phyloP scores from a whole-genome alignment of 2,797 vertebrate genomes.

The Etheostoma perlongum region DNA sequence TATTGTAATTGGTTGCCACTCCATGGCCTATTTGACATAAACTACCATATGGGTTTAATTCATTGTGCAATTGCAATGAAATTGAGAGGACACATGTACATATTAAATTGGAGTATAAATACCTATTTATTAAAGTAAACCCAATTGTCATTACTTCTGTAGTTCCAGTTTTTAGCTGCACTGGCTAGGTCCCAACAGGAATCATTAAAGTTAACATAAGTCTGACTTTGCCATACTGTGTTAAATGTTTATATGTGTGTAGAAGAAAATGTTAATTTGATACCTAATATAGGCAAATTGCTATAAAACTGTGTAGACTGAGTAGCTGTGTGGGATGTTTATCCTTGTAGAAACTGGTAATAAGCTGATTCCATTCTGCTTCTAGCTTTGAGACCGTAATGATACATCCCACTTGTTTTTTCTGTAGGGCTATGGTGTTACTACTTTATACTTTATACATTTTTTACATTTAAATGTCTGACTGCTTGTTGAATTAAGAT shows the following conservation, averaged over 20 bases:
- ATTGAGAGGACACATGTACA: neutral
- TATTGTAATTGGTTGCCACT: neutral
- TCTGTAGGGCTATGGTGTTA: constrained; percentile 75
- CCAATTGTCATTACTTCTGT: neutral
- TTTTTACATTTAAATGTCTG: constrained; percentile 71
- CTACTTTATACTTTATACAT: constrained; percentile 66
- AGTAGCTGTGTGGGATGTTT: constrained; percentile 81
- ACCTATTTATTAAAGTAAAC: neutral
- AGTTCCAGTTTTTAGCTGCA: neutral
- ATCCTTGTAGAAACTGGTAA: constrained; percentile 84
- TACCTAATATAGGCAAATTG: constrained; percentile 79
- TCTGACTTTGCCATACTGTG: constrained; percentile 52
- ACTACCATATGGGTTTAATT: neutral
- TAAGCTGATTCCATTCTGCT: constrained; percentile 83
- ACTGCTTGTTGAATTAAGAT: constrained; percentile 60
- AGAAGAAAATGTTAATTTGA: constrained; percentile 72
- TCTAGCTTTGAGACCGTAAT: constrained; percentile 78
- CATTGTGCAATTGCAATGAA: neutral
- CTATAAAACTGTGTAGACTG: constrained; percentile 78
- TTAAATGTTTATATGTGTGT: constrained; percentile 58
- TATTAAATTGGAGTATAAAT: neutral
- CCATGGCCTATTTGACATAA: neutral
- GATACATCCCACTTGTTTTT: constrained; percentile 76
- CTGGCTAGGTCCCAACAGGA: neutral
- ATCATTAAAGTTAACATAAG: constrained; percentile 22